Evolutionary conservation across 2,797 vertebrate species (phyloP), one percentile per base, ranked within the genome.

Genomic region (Gobionotothen gibberifrons): DNA sequence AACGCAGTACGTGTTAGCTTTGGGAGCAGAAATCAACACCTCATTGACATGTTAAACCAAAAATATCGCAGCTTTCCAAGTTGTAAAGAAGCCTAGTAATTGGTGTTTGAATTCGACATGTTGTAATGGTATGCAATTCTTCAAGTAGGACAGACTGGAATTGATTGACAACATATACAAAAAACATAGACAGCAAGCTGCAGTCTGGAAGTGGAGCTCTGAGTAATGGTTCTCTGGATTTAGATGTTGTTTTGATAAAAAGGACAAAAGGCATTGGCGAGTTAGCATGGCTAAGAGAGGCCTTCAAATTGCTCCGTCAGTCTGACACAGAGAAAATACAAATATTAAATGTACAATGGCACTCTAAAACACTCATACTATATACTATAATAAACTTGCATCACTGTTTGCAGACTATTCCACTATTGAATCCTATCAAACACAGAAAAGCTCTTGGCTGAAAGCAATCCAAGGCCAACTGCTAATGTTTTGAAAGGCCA

Each of bases 101-200:
- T 12, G 44, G 11, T 55, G 62, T 39, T 71, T 54, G 32, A 74
- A 69, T 79, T 44, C 69, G 17, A 63, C 43, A 72, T 83, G 63
- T 21, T 49, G 64, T 72, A 39, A 52, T 26, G 2, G 54, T 56
- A 72, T 76, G 51, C 57, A 65, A 65, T 74, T 21, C 59, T 64
- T 55, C 58, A 43, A 59, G 59, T 44, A 21, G 59, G 73, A 53
- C 43, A 32, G 39, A 58, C 55, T 73, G 68, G 49, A 67, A 63
- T 59, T 53, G 32, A 54, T 57, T 40, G 56, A 49, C 15, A 59
- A 48, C 67, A 76, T 69, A 59, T 54, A 47, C 40, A 76, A 48
- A 48, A 9, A 69, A 44, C 22, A 66, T 16, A 64, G 47, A 36
- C 40, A 47, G 21, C 54, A 47, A 75, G 58, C 74, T 71, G 47